Percentiles rank a stretch among this genome's conserved stretches.
phyloP scores from a whole-genome alignment of 2,888 invertebrate species.

The Caenorhabditis panamensis region DNA sequence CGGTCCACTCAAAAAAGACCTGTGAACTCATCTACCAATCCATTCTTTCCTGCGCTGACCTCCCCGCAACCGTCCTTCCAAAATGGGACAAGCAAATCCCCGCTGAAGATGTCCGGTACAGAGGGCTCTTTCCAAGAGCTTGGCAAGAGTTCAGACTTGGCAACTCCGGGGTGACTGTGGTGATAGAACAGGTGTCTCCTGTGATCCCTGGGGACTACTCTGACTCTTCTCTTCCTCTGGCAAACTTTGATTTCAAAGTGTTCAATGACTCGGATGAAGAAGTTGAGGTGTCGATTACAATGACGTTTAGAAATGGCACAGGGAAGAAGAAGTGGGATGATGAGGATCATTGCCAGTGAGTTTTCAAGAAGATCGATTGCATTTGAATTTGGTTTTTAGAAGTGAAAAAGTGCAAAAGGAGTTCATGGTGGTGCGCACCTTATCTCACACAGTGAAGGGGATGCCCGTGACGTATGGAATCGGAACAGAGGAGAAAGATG shows the following conservation, averaged over 20 bases:
- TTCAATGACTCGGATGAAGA: conserved; percentile 85
- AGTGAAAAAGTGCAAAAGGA: conserved; percentile 47
- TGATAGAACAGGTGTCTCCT: conserved; percentile 92
- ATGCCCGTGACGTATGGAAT: conserved; percentile 83
- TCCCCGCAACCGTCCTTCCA: conserved; percentile 43
- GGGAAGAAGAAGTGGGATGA: conserved; percentile 83
- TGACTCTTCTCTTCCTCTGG: conserved; percentile 91
- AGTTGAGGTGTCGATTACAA: conserved; percentile 88
- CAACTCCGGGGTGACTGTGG: conserved; percentile 88
- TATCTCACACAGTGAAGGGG: conserved; percentile 82
- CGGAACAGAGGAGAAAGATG: conserved; percentile 59
- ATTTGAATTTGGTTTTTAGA: conserved; percentile 14
- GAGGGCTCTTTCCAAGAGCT: conserved; percentile 91
- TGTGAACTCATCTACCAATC: conserved; percentile 61
- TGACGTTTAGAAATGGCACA: conserved; percentile 93
- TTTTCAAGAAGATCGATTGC: conserved; percentile 4
- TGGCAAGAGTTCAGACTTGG: conserved; percentile 93
- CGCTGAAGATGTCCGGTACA: conserved; percentile 63
- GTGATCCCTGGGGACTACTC: conserved; percentile 93
- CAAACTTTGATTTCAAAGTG: conserved; percentile 91
- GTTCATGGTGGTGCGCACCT: conserved; percentile 58
- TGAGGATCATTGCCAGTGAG: conserved; percentile 66
- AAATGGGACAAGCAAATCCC: conserved; percentile 49
- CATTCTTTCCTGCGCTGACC: conserved; percentile 63
- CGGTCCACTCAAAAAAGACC: conserved; percentile 59